Evolutionary conservation across 2,113 vertebrate species (phyloP), one percentile per base, ranked within the genome.

Genomic region (Eidolon helvum): DNA sequence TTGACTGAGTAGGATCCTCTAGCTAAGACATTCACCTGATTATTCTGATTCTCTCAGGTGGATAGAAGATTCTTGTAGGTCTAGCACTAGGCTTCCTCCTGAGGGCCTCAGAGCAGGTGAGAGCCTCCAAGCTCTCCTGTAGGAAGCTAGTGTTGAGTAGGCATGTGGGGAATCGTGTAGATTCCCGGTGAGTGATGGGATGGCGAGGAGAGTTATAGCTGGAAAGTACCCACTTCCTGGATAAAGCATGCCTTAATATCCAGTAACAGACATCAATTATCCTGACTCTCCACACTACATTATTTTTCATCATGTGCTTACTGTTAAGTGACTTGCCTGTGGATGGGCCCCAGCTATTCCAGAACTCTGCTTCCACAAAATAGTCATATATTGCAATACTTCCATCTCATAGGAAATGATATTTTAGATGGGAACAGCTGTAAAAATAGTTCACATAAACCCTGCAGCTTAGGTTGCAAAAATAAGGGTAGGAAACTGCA

Each of bases 391-490:
- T 53, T 91, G 24, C 9, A 77, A 35, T 35, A 18, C 30, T 66
- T 22, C 15, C 74, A 5, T 77, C 57, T 90, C 22, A 89, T 45
- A 53, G 30, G 92, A 48, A 55, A 92, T 85, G 50, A 40, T 94
- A 86, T 90, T 74, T 93, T 61, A n/a, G 30, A 66, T 87, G 11
- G 14, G 5, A 84, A 93, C 26, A 74, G 40, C 16, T 7, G 61
- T 77, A 69, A 28, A 78, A 95, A 40, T 88, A 38, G 19, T 93
- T 83, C 61, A 91, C 48, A 57, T 91, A 85, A 89, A 86, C 22
- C 85, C 38, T 53, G 22, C 4, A 38, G 28, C 50, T 61, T 59
- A 63, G 16, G 1, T 4, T 92, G 8, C 59, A 89, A 85, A 85
- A 90, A 55, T 53, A 50, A 28, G 14, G 18, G 7, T 72, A 63